Evolutionary conservation across 2,797 vertebrate species (phyloP).

Genomic region (Enteromius unitaeniatus): DNA sequence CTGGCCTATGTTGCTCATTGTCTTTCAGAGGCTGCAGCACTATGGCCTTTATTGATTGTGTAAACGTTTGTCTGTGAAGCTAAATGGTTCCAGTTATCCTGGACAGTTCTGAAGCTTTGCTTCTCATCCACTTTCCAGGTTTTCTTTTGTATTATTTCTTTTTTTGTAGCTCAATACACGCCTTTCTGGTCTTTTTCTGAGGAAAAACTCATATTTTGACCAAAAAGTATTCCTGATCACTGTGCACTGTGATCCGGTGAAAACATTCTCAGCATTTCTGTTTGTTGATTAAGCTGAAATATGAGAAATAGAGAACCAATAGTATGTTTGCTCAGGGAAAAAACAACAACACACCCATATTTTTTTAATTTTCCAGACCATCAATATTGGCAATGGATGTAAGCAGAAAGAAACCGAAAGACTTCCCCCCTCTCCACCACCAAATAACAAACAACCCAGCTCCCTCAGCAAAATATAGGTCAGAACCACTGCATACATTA

Average conservation of each 20-base stretch:
- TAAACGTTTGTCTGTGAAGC: constrained; percentile 1
- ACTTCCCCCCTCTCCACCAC: constrained; percentile 24
- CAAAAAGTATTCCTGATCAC: constrained; percentile 10
- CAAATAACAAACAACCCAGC: constrained; percentile 51
- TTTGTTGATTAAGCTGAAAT: constrained; percentile 29
- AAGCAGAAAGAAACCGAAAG: constrained; percentile 43
- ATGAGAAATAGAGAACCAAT: constrained; percentile 43
- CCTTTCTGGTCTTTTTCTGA: neutral
- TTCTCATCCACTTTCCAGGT: constrained; percentile 8
- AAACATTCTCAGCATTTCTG: constrained; percentile 40
- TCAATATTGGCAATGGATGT: constrained; percentile 45
- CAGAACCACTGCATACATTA: constrained; percentile 36
- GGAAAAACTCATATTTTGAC: neutral
- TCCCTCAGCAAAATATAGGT: constrained; percentile 50
- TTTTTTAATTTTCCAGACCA: constrained; percentile 47
- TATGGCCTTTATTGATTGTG: neutral
- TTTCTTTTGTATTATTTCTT: neutral
- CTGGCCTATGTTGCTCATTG: constrained; percentile 6
- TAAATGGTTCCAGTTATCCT: neutral
- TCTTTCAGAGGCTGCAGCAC: constrained; percentile 6
- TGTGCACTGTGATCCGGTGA: constrained; percentile 6
- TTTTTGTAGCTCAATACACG: neutral
- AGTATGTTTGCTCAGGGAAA: constrained; percentile 53
- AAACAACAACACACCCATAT: constrained; percentile 12
- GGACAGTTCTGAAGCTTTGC: neutral